Conservation (phyloP, 2,888 invertebrate species). For the Agrotis clavis region DNA sequence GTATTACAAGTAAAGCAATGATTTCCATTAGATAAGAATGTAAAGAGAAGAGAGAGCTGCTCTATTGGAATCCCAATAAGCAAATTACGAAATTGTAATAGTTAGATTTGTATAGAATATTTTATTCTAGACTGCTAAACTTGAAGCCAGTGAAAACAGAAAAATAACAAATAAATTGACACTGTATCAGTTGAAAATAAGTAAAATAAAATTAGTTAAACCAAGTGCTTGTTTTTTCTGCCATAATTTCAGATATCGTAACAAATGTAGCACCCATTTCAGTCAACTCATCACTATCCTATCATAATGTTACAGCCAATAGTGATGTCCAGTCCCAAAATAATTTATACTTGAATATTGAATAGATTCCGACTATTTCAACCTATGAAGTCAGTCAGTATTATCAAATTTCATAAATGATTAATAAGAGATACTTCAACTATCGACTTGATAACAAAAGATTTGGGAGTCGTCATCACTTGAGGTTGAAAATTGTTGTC, state of each 20-base stretch:
- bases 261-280: background rate
- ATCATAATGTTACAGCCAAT: background rate
- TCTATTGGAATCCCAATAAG: background rate
- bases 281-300: constrained; percentile 7
- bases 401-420: background rate
- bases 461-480: background rate
- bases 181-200: background rate
- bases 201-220: background rate
- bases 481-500: background rate
- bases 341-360: background rate
- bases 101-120: constrained; percentile 36
- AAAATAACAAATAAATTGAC: background rate
- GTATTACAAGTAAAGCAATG: background rate
- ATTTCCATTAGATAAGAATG: constrained; percentile 5
- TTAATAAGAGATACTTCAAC: background rate
- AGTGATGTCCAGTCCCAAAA: constrained; percentile 1
- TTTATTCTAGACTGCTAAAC: background rate
- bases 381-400: background rate
- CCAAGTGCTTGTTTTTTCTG: background rate
- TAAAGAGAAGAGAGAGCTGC: background rate
- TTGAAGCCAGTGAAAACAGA: too few relatives aligned
- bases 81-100: constrained; percentile 5
- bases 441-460: background rate
- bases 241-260: constrained; percentile 18
- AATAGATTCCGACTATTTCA: background rate